A percentile compares a stretch with the other conserved stretches of the same genome.
Evolutionary conservation across 2,113 vertebrate genomes (phyloP).

Genomic region (Pontoporia blainvillei): DNA sequence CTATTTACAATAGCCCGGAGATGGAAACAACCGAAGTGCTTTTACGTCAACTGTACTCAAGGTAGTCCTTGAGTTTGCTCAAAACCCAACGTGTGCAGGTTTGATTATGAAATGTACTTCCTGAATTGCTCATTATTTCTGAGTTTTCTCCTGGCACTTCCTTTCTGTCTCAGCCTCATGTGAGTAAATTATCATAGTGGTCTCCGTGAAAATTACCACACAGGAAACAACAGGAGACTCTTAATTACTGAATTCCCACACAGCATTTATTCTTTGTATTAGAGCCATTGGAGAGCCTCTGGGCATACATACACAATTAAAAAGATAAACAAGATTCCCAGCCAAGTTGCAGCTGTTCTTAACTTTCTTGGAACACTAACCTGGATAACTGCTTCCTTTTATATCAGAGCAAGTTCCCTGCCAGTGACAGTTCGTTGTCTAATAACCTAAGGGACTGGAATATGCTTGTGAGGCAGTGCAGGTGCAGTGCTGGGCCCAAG

Average conservation of each 20-base stretch:
- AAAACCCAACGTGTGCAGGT: not conserved
- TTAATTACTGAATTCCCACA: conserved; percentile 60
- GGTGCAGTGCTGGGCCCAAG: not conserved
- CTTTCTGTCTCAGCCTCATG: not conserved
- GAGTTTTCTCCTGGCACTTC: not conserved
- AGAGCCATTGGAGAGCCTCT: not conserved
- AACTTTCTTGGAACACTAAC: not conserved
- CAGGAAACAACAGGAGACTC: conserved; percentile 52
- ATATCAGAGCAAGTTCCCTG: not conserved
- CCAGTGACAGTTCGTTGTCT: not conserved
- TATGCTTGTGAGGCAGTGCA: accelerated
- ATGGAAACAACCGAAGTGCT: too few species aligned
- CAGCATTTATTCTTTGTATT: conserved; percentile 14
- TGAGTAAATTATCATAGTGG: conserved; percentile 20
- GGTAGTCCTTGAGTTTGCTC: not conserved
- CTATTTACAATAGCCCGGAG: too few species aligned
- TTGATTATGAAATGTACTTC: not conserved
- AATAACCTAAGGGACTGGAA: not conserved
- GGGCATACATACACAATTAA: conserved; percentile 33
- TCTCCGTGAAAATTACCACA: conserved; percentile 43
- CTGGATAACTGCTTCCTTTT: not conserved
- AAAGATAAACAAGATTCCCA: conserved; percentile 9
- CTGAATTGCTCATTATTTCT: not conserved
- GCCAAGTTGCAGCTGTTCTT: conserved; percentile 26
- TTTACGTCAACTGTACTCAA: not conserved